phyloP scores from a whole-genome alignment of 2,888 invertebrate genomes.

The Himalopsyche kuldschensis region DNA sequence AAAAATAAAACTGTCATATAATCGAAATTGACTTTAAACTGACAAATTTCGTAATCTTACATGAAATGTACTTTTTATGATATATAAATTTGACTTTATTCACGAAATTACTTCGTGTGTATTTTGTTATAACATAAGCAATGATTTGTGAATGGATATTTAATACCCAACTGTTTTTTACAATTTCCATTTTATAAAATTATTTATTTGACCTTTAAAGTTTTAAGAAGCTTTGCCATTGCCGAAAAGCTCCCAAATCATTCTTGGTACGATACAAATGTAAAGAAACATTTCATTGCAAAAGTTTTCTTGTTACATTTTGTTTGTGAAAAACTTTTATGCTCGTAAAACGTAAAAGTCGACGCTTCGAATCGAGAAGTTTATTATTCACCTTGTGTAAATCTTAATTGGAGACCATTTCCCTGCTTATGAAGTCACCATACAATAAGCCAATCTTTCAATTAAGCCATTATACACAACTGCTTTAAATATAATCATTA shows the following conservation, averaged over 20 bases:
- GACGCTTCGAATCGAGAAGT: background rate
- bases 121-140: no score
- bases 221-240: background rate
- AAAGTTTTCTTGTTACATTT: constrained; percentile 35
- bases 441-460: background rate
- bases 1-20: no score
- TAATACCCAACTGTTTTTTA: no score
- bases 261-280: constrained; percentile 7
- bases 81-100: no score
- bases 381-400: background rate
- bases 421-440: background rate
- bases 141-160: no score
- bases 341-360: constrained; percentile 1
- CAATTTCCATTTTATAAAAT: no score
- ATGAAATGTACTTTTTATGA: no score
- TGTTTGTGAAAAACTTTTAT: constrained; percentile 8
- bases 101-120: no score
- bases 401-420: background rate
- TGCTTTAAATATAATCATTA: background rate
- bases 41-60: no score
- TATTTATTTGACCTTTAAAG: background rate
- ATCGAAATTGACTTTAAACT: no score
- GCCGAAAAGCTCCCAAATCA: background rate
- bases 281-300: constrained; percentile 36
- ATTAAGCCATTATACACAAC: background rate